These are phyloP conservation scores for Apamea crenata DNA, from an alignment of 2,888 invertebrate genomes.

Conservation along the genomic window DNA sequence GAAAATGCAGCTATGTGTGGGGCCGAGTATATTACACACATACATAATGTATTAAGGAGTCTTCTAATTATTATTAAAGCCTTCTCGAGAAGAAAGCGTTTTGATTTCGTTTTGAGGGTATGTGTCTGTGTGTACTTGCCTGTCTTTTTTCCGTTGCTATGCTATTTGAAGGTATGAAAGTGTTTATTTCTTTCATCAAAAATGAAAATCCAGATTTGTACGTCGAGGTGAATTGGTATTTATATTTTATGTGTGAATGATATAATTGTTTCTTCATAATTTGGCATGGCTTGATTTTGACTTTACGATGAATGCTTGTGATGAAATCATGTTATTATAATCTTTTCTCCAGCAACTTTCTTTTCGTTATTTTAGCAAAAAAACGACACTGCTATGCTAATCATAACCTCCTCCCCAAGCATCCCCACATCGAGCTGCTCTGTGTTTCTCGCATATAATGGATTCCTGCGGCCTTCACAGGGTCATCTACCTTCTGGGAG, in stretches of 20 bases:
- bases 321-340: not conserved
- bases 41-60: slow-evolving; percentile 43
- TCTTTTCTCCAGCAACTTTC: not conserved
- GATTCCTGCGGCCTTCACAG: not conserved
- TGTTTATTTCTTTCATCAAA: not conserved
- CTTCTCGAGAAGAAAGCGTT: slow-evolving; percentile 14
- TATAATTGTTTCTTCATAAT: not conserved
- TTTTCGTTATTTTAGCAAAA: not conserved
- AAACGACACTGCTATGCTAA: not conserved
- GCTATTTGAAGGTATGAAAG: not conserved
- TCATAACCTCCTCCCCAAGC: not conserved
- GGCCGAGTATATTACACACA: slow-evolving; percentile 19
- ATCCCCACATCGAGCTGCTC: not conserved
- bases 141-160: not conserved
- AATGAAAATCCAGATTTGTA: not conserved
- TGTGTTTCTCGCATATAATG: not conserved
- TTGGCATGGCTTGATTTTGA: too few relatives aligned
- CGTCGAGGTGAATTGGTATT: not conserved
- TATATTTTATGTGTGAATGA: not conserved
- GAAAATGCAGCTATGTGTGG: slow-evolving; percentile 42
- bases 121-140: not conserved
- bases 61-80: slow-evolving; percentile 38
- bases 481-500: not conserved
- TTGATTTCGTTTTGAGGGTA: slow-evolving; percentile 9
- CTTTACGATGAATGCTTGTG: not conserved